Base-by-base conservation (phyloP, 2,888 invertebrate species). In the Gymnoscelis rufifasciata region DNA sequence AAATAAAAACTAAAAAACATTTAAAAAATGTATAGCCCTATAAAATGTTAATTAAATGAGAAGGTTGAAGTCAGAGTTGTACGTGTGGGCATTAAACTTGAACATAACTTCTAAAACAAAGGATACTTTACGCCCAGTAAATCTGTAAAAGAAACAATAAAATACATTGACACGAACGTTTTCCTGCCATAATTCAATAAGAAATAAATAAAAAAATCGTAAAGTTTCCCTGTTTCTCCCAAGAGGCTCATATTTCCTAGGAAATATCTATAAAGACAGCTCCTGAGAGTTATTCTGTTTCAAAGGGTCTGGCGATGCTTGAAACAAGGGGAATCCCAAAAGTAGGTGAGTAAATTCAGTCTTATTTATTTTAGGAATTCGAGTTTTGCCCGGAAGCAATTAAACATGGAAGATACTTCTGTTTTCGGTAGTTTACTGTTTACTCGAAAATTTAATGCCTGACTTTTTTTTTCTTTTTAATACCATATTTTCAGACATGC, bases 251-350 rank as follows among this genome's bases (percentile, higher is more conserved):
- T 64, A 63, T 65, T 65, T 65, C 59, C 52, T 59, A 42, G 51
- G 47, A 55, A 52, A 60, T 66, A 68, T 66, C 60, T 54, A 47
- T 52, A 50, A 51, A 50, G 56, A 39, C 51, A 53, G 48, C 36
- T 47, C 38, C 38, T 31, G 56, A 56, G 56, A 63, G 59, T 57
- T 65, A 64, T 66, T 65, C 61, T 60, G 57, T 68, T 64, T 67
- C 64, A 64, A 66, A 66, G 60, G 52, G 42, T 43, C 52, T 44
- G 37, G 47, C 48, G 38, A 45, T 51, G 51, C 48, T 49, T 56
- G 42, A 46, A 58, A 58, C 51, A 43, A 51, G 51, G 51, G 50
- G 50, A 60, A 56, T 58, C 52, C 43, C 41, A 37, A 61, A 62
- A 58, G 47, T 27, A 40, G 37, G 24, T 43, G 28, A 19, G 43